Base-by-base conservation (phyloP, 1,140 invertebrate genomes). In the Drosophila murphyi region DNA sequence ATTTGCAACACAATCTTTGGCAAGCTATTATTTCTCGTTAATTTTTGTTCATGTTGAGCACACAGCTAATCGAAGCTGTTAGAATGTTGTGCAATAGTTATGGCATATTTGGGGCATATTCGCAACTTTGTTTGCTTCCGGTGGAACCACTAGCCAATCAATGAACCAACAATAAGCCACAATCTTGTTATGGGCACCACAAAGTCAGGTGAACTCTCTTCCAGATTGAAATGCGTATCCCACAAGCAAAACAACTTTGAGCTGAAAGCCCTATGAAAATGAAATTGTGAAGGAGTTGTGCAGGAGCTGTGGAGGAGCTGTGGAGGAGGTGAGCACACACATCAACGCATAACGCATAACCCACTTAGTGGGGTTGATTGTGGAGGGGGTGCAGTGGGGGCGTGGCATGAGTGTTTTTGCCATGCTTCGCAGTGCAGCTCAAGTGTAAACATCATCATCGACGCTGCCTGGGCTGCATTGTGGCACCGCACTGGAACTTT, bases 391-490 rank as follows among this genome's bases (percentile, higher is more conserved):
- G 41, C 10, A 47, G 62, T 2, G 28, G 50, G 35, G 63, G 51
- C 56, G 54, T 48, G 28, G 28, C 54, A 41, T 37, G 35, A 47
- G 52, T 28, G 37, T 12, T 50, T 59, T 12, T 12, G 48, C 32
- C 10, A n/a, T 41, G 62, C 31, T 52, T 55, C 2, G 72, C 41
- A 47, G 12, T 88, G 80, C 85, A 87, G 76, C 85, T 88, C 76
- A 80, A 87, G 69, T 83, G 83, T 88, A 88, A 87, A 88, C 83
- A 88, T 88, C 82, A 88, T 82, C 76, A 62, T 76, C 69, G 73
- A 45, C 47, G 63, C 60, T 65, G 71, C 61, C 63, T 72, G 52
- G 71, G 63, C 63, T 72, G 52, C 39, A 43, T 43, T 67, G 76
- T 35, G 52, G 43, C 32, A 45, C 55, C 20, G 0, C 20, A 20